phyloP scores from a whole-genome alignment of 2,113 vertebrate genomes.

The Eretmochelys imbricata region DNA sequence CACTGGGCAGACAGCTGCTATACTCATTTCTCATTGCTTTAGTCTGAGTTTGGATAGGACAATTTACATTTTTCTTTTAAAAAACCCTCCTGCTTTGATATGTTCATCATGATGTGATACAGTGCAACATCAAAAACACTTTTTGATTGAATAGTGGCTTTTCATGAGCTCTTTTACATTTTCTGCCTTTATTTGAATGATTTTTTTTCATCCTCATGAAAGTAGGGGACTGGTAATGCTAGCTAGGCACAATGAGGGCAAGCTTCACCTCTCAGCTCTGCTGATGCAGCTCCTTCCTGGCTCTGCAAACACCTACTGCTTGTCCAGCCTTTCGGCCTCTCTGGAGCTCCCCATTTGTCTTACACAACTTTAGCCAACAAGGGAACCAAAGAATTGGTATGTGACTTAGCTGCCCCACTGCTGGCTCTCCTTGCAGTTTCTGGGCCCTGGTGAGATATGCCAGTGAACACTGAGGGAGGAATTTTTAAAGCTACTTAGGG shows the following conservation, averaged over 20 bases:
- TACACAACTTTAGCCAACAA: neutral
- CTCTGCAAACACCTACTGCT: neutral
- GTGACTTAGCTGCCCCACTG: neutral
- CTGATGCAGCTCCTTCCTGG: neutral
- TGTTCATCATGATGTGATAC: neutral
- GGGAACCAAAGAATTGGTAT: neutral
- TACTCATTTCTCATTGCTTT: neutral
- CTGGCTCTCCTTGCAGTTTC: neutral
- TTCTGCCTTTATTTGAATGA: neutral
- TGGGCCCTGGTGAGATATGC: neutral
- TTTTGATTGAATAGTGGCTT: neutral
- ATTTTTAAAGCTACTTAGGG: neutral
- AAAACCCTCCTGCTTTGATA: neutral
- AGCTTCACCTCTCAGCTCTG: accelerated
- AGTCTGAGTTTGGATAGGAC: neutral
- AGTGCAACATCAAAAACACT: neutral
- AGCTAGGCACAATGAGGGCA: neutral
- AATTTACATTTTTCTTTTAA: neutral
- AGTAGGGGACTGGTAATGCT: neutral
- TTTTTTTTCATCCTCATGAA: neutral
- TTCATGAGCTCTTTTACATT: neutral
- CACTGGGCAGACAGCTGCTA: neutral
- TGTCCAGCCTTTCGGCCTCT: neutral
- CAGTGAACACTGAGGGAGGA: neutral
- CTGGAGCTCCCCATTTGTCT: neutral